phyloP scores from a whole-genome alignment of 2,113 vertebrate species.

The Anarrhichthys ocellatus region DNA sequence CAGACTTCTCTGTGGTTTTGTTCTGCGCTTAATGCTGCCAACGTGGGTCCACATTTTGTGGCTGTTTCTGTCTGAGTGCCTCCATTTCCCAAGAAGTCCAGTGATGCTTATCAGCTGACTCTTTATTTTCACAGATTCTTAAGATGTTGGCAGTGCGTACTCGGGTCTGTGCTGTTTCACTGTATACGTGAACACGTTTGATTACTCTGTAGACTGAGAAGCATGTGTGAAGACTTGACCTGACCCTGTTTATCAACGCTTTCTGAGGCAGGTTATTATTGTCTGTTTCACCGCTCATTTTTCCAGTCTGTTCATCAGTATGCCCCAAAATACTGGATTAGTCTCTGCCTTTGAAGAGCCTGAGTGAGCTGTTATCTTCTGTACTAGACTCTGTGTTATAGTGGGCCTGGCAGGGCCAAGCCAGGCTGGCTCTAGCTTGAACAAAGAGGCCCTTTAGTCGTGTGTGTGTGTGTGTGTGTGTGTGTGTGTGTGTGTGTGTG shows the following conservation, averaged over 20 bases:
- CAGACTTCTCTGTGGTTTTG: not conserved
- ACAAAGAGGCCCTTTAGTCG: conserved; percentile 78
- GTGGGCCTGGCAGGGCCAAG: conserved; percentile 62
- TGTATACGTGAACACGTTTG: not conserved
- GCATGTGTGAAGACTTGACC: conserved; percentile 8
- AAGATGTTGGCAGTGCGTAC: not conserved
- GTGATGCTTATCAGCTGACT: not conserved
- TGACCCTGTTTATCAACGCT: conserved; percentile 46
- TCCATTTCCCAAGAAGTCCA: conserved; percentile 8
- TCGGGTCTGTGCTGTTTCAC: conserved; percentile 1
- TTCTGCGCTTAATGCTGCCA: not conserved
- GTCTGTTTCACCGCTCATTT: conserved; percentile 40
- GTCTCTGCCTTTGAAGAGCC: conserved; percentile 70
- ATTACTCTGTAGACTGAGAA: conserved; percentile 9
- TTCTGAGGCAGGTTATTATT: conserved; percentile 63
- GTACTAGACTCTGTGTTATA: conserved; percentile 59
- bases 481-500: not conserved
- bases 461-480: conserved; percentile 2
- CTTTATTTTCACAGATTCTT: not conserved
- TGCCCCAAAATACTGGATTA: conserved; percentile 59
- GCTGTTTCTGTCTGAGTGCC: conserved; percentile 15
- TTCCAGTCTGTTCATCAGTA: conserved; percentile 54
- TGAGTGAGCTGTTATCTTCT: conserved; percentile 62
- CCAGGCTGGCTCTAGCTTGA: conserved; percentile 55
- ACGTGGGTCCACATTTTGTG: not conserved